These are phyloP conservation scores for Xylocopa sonorina DNA, from an alignment of 1,140 invertebrate species.

Conservation along the genomic window DNA sequence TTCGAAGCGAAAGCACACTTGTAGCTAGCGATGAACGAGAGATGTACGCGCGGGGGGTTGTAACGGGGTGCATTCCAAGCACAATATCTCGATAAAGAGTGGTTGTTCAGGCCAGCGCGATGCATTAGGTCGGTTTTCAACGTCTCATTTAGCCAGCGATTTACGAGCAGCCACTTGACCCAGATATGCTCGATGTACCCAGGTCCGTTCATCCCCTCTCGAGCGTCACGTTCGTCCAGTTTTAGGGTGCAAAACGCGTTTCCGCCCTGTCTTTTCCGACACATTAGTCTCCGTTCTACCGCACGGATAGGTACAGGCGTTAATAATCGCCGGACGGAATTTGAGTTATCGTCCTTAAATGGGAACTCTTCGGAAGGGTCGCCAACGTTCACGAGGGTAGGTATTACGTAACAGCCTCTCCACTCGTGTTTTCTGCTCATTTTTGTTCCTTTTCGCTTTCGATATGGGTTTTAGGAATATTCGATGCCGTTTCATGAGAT, in stretches of 20 bases:
- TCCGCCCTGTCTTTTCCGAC: constrained; percentile 52
- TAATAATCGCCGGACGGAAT: constrained; percentile 50
- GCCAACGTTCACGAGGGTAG: not conserved
- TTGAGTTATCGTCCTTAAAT: constrained; percentile 1
- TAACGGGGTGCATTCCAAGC: constrained; percentile 12
- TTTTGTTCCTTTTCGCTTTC: too few relatives aligned
- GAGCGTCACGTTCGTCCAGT: constrained; percentile 24
- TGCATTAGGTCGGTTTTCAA: constrained; percentile 70
- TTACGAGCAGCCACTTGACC: constrained; percentile 69
- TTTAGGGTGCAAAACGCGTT: constrained; percentile 62
- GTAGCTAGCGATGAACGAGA: not conserved
- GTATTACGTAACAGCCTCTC: too few relatives aligned
- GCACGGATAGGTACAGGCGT: constrained; percentile 20
- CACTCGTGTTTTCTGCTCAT: too few relatives aligned
- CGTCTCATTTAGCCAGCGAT: constrained; percentile 71
- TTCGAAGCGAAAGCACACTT: not conserved
- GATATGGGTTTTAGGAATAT: too few relatives aligned
- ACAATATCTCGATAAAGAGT: constrained; percentile 43
- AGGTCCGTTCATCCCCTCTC: constrained; percentile 40
- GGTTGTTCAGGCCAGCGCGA: constrained; percentile 45
- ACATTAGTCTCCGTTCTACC: constrained; percentile 58
- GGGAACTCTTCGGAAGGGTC: constrained; percentile 10
- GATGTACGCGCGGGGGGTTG: not conserved
- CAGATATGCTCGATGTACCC: constrained; percentile 66
- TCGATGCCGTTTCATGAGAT: too few relatives aligned